A percentile compares a stretch with the other conserved stretches of the same genome.
Conservation (phyloP, 2,888 invertebrate genomes). For the Blastobasis lacticolella region DNA sequence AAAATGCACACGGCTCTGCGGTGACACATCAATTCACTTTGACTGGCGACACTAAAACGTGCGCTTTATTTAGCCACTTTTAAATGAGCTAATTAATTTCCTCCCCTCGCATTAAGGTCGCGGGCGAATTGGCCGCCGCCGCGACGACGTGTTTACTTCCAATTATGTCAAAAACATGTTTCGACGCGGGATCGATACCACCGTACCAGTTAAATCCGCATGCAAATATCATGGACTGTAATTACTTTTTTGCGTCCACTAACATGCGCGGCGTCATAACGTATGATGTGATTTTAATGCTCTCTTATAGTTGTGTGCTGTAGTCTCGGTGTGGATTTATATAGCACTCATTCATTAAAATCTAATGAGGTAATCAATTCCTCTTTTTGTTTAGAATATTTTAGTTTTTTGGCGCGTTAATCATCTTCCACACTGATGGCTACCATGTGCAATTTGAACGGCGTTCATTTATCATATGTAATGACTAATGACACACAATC, state of each 20-base stretch:
- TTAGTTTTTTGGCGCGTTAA: too few relatives aligned
- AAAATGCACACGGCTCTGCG: constrained; percentile 67
- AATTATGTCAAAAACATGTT: constrained; percentile 5
- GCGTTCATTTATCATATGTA: too few relatives aligned
- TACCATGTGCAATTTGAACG: too few relatives aligned
- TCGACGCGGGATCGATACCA: constrained; percentile 1
- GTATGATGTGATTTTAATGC: too few relatives aligned
- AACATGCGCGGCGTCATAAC: too few relatives aligned
- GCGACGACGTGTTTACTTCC: constrained; percentile 2
- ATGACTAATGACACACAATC: too few relatives aligned
- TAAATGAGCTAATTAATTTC: constrained; percentile 4
- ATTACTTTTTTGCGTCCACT: neutral
- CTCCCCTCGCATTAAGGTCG: constrained; percentile 1
- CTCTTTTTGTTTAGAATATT: too few relatives aligned
- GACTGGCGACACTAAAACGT: constrained; percentile 47
- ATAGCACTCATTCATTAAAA: too few relatives aligned
- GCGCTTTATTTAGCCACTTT: constrained; percentile 26
- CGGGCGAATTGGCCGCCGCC: constrained; percentile 1
- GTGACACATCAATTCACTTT: constrained; percentile 70
- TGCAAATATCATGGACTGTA: neutral
- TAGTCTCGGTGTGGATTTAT: too few relatives aligned
- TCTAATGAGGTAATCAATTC: too few relatives aligned
- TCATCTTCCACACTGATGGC: too few relatives aligned
- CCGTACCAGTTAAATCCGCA: neutral
- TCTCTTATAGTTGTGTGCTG: too few relatives aligned